Conservation (phyloP, 2,888 invertebrate genomes). For the Phragmatobia fuliginosa region DNA sequence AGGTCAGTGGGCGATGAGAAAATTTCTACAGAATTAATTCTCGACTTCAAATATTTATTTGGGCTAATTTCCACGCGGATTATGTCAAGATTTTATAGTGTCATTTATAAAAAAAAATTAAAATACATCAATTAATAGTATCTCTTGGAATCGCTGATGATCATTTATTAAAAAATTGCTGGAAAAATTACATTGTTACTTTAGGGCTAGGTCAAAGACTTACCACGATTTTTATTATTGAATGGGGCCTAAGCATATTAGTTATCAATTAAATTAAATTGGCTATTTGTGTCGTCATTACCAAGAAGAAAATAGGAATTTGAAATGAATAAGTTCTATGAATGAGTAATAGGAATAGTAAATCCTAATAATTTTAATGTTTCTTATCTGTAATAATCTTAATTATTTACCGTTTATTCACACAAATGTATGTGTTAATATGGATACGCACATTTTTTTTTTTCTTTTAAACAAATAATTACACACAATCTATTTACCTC, state of each 20-base stretch:
- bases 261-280: too few species aligned
- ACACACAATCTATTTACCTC: too few species aligned
- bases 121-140: too few species aligned
- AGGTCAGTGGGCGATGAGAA: conserved; percentile 31
- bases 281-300: neutral
- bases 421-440: neutral
- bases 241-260: neutral
- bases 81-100: conserved; percentile 13
- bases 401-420: neutral
- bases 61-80: conserved; percentile 19
- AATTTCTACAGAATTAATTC: conserved; percentile 16
- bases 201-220: neutral
- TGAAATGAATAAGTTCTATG: too few species aligned
- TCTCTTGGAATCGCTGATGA: too few species aligned
- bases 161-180: too few species aligned
- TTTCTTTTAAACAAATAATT: neutral
- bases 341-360: too few species aligned
- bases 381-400: neutral
- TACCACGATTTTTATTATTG: neutral
- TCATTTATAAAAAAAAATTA: neutral
- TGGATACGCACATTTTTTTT: neutral
- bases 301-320: too few species aligned
- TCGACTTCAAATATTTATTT: conserved; percentile 4
- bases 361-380: too few species aligned
- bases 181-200: neutral